A percentile compares a stretch with the other conserved stretches of the same genome.
Conservation (phyloP, 2,113 vertebrate species). For the Saguinus imperator region DNA sequence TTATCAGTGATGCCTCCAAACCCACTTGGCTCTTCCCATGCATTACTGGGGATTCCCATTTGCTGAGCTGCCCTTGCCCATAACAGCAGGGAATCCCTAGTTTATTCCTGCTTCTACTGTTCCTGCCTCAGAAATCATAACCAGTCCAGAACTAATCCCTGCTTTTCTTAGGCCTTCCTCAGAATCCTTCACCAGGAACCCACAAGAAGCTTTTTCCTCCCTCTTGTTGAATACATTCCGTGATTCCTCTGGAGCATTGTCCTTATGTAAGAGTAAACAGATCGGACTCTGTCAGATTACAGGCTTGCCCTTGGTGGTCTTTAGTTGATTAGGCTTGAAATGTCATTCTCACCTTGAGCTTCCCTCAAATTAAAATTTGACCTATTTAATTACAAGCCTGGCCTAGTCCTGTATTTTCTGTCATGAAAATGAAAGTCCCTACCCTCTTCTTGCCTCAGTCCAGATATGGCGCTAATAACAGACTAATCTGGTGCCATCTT, state of each 20-base stretch:
- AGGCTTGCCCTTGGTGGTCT: slow-evolving; percentile 2
- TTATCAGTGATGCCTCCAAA: background rate
- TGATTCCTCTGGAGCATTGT: background rate
- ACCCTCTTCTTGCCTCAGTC: background rate
- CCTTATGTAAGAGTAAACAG: background rate
- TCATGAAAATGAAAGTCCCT: slow-evolving; percentile 1
- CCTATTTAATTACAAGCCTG: background rate
- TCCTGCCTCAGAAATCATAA: slow-evolving; percentile 18
- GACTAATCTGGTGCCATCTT: background rate
- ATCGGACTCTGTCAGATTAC: background rate
- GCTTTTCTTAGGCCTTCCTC: background rate
- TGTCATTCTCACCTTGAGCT: background rate
- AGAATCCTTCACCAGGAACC: background rate
- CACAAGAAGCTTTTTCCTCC: background rate
- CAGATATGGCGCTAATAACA: background rate
- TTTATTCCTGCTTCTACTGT: background rate
- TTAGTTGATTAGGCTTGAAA: background rate
- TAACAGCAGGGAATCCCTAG: background rate
- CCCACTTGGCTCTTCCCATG: background rate
- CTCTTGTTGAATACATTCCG: background rate
- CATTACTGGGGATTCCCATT: background rate
- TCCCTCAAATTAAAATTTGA: slow-evolving; percentile 2
- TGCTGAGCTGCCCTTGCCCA: background rate
- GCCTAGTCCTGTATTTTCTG: background rate
- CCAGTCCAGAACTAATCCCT: background rate